A percentile compares a stretch with the other conserved stretches of the same genome.
Conservation (phyloP, 1,140 invertebrate species). For the Rhagoletis zephyria region DNA sequence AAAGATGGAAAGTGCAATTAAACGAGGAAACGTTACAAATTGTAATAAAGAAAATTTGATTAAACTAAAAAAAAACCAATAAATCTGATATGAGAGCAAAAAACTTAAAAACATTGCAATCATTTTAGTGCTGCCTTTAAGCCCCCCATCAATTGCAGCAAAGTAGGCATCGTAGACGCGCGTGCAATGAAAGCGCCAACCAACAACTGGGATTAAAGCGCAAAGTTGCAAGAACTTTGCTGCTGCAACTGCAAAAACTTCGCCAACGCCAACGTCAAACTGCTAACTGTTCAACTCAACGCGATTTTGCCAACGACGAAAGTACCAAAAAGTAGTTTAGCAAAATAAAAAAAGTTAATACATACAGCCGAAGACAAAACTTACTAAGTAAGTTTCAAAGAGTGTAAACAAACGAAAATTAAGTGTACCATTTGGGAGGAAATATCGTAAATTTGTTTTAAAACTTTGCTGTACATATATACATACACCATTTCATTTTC, state of each 20-base stretch:
- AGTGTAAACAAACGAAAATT: background rate
- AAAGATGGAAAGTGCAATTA: no score
- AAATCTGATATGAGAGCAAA: no score
- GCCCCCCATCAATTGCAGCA: background rate
- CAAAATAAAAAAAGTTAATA: background rate
- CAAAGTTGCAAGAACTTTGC: conserved; percentile 15
- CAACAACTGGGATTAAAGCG: background rate
- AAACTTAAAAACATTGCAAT: no score
- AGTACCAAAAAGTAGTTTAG: background rate
- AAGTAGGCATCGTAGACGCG: background rate
- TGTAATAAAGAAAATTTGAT: no score
- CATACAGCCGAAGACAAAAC: background rate
- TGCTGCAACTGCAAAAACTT: background rate
- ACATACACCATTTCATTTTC: no score
- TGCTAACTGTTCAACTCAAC: background rate
- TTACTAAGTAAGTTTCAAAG: conserved; percentile 1
- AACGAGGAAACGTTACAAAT: no score
- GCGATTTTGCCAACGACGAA: no score
- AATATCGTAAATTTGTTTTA: no score
- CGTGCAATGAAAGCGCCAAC: background rate
- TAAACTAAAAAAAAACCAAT: no score
- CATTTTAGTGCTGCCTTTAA: no score
- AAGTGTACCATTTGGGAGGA: no score
- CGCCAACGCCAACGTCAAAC: background rate
- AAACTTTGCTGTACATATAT: no score